phyloP scores from a whole-genome alignment of 2,888 invertebrate species.

The Heteromurus nitidus region DNA sequence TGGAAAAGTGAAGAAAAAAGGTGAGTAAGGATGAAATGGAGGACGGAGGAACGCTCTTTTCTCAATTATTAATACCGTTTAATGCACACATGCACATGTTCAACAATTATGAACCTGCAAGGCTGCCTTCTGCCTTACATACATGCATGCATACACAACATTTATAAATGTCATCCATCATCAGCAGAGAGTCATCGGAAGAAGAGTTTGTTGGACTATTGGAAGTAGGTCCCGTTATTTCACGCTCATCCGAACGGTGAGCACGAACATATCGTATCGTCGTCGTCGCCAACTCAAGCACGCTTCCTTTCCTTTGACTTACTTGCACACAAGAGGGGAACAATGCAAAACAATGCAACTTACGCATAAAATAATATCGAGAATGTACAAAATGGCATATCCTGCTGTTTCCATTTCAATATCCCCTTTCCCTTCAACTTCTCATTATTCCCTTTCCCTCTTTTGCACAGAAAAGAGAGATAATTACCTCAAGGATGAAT shows the following conservation, averaged over 20 bases:
- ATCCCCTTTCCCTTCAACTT: not conserved
- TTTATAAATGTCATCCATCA: too few species aligned
- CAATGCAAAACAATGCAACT: not conserved
- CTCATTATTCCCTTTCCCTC: conserved; percentile 16
- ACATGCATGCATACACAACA: not conserved
- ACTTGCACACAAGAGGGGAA: not conserved
- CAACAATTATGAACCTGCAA: not conserved
- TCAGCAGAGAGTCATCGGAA: not conserved
- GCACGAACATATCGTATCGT: not conserved
- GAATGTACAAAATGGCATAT: not conserved
- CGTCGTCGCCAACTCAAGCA: not conserved
- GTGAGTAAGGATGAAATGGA: not conserved
- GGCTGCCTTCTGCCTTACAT: not conserved
- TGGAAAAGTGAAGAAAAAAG: conserved; percentile 9
- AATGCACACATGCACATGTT: not conserved
- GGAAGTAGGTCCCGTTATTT: conserved; percentile 10
- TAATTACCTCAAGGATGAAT: not conserved
- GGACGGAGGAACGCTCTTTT: not conserved
- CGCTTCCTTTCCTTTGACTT: not conserved
- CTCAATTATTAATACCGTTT: conserved; percentile 3
- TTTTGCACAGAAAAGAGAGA: not conserved
- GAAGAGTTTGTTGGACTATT: not conserved
- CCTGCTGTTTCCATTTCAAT: conserved; percentile 2
- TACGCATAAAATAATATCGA: not conserved
- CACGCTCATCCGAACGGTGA: not conserved